Evolutionary conservation across 1,140 invertebrate species (phyloP).

Genomic region (Contarinia nasturtii): DNA sequence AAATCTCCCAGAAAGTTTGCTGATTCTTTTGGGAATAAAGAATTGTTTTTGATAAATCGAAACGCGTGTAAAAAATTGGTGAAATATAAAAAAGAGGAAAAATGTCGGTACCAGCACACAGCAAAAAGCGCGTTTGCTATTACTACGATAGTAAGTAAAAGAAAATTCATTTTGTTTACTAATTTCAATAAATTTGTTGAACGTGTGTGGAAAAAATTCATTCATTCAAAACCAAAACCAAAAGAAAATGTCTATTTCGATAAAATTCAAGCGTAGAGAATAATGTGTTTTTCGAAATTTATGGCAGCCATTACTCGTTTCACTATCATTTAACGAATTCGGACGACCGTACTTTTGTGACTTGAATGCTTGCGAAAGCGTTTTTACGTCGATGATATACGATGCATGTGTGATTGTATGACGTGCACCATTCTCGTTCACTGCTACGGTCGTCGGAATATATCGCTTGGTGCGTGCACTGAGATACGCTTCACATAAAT

Average conservation of each 20-base stretch:
- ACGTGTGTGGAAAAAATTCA: no score
- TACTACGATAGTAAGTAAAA: conserved; percentile 93
- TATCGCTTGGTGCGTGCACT: not conserved
- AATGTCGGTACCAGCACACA: conserved; percentile 60
- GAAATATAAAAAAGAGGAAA: not conserved
- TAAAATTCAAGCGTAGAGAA: conserved; percentile 1
- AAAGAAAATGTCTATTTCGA: no score
- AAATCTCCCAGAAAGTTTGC: no score
- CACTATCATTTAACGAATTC: not conserved
- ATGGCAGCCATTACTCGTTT: no score
- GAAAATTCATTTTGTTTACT: no score
- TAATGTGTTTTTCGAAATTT: no score
- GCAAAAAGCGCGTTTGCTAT: conserved; percentile 88
- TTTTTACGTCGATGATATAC: not conserved
- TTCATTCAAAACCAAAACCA: no score
- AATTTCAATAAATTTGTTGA: no score
- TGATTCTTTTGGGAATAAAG: no score
- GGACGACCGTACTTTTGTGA: not conserved
- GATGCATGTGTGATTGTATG: not conserved
- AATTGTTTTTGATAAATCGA: no score
- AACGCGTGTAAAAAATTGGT: no score
- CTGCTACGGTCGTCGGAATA: not conserved
- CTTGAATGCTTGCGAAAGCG: not conserved
- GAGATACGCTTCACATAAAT: not conserved
- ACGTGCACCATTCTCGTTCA: not conserved